Evolutionary conservation across 1,140 invertebrate genomes (phyloP), one percentile per base, ranked within the genome.

Genomic region (Rhagoletis pomonella): DNA sequence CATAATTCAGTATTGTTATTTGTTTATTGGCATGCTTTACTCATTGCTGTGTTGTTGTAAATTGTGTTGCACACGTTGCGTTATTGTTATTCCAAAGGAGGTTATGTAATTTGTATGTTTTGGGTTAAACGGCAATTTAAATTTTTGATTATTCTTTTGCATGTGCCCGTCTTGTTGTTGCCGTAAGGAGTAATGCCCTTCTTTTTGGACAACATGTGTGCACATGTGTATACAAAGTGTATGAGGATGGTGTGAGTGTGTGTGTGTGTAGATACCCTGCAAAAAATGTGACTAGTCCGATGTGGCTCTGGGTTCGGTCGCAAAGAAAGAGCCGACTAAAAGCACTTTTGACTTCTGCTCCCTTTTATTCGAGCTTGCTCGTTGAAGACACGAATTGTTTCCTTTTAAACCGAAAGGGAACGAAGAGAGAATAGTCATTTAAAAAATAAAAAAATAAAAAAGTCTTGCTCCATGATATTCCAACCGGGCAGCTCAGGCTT

Each of bases 41-140:
- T 81, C 19, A n/a, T 47, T 73, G 7, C 29, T 81, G n/a, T 58
- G 47, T 55, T 55, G 14, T 81, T 81, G n/a, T 55, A 55, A 50
- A 77, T 19, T 81, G 17, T 29, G n/a, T 81, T 19, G 17, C 17
- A 50, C n/a, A 19, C 73, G 44, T 81, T 17, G 73, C 47, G 50
- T 10, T 55, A 81, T 81, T 81, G n/a, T 55, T 55, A 81, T 55
- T 4, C 73, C 44, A 55, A 81, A 55, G 47, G 73, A 6, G 73
- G 73, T 81, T 81, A 81, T 81, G 73, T 42, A 81, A 55, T 81
- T 81, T 81, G 73, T 81, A 81, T 81, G 19, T 81, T 55, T n/a
- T 55, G 42, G 73, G 73, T 81, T 81, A 81, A 81, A 81, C 42
- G 44, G 17, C 73, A 42, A 58, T 81, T 55, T 9, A 50, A 58